phyloP scores from a whole-genome alignment of 1,140 invertebrate genomes.

The Macrostomum lignano region DNA sequence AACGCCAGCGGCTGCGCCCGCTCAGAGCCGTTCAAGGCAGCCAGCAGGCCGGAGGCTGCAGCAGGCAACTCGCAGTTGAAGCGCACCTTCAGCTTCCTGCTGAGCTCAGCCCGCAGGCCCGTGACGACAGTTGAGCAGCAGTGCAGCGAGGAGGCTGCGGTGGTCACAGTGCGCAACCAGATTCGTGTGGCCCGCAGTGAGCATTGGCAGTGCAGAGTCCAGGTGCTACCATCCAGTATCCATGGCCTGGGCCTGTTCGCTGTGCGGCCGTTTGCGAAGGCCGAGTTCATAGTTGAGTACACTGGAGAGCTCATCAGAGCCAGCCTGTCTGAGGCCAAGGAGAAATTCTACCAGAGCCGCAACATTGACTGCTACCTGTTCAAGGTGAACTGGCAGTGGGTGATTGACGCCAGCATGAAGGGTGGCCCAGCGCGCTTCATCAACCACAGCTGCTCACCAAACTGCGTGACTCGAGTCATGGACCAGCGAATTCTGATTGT shows the following conservation, averaged over 20 bases:
- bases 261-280: conserved; percentile 75
- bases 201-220: too few species aligned
- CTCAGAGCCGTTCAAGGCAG: too few species aligned
- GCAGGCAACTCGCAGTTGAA: too few species aligned
- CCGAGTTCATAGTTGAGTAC: conserved; percentile 98
- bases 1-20: too few species aligned
- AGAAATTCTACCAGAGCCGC: conserved; percentile 65
- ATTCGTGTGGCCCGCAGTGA: too few species aligned
- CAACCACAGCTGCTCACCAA: conserved; percentile 89
- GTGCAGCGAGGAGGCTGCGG: too few species aligned
- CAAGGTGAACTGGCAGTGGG: conserved; percentile 56
- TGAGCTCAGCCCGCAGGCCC: too few species aligned
- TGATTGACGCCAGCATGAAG: conserved; percentile 79
- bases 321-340: conserved; percentile 67
- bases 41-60: too few species aligned
- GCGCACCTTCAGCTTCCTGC: too few species aligned
- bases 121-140: too few species aligned
- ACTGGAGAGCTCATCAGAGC: conserved; percentile 89
- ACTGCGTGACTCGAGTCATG: conserved; percentile 89
- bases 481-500: conserved; percentile 81
- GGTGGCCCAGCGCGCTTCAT: conserved; percentile 84
- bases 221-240: conserved; percentile 33
- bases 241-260: conserved; percentile 81
- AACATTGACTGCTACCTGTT: conserved; percentile 99
- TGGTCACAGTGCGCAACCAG: too few species aligned